phyloP scores from a whole-genome alignment of 2,888 invertebrate genomes.

The Trichopria drosophilae region DNA sequence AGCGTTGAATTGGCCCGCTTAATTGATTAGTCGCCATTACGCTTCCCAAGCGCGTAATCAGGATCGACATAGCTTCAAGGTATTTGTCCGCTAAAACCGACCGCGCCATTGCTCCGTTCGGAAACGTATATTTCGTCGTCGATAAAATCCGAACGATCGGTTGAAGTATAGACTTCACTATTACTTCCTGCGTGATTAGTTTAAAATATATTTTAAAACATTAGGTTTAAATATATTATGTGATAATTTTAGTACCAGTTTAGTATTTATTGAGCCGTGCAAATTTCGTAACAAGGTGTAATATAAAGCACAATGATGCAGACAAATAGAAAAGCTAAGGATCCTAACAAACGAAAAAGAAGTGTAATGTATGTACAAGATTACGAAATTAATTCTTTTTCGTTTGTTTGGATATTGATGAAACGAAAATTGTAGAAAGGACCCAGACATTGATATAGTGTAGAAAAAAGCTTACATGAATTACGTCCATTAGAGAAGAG shows the following conservation, averaged over 20 bases:
- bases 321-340: too few species aligned
- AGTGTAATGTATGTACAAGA: neutral
- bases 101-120: slow-evolving; percentile 76
- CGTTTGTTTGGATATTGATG: too few species aligned
- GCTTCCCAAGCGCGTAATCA: slow-evolving; percentile 75
- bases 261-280: too few species aligned
- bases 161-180: slow-evolving; percentile 80
- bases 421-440: slow-evolving; percentile 8
- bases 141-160: slow-evolving; percentile 81
- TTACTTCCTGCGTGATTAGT: slow-evolving; percentile 82
- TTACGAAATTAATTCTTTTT: too few species aligned
- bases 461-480: slow-evolving; percentile 65
- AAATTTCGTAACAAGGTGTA: too few species aligned
- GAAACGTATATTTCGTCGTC: slow-evolving; percentile 78
- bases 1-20: slow-evolving; percentile 69
- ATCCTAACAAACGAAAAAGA: too few species aligned
- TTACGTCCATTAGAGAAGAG: slow-evolving; percentile 81
- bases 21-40: slow-evolving; percentile 77
- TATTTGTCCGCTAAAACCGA: slow-evolving; percentile 79
- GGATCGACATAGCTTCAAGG: slow-evolving; percentile 77
- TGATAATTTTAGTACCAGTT: too few species aligned
- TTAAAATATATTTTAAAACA: too few species aligned
- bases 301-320: too few species aligned
- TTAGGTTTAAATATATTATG: too few species aligned
- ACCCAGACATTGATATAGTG: neutral